Conservation (phyloP, 2,113 vertebrate species). For the Apistogramma diplotaenia region DNA sequence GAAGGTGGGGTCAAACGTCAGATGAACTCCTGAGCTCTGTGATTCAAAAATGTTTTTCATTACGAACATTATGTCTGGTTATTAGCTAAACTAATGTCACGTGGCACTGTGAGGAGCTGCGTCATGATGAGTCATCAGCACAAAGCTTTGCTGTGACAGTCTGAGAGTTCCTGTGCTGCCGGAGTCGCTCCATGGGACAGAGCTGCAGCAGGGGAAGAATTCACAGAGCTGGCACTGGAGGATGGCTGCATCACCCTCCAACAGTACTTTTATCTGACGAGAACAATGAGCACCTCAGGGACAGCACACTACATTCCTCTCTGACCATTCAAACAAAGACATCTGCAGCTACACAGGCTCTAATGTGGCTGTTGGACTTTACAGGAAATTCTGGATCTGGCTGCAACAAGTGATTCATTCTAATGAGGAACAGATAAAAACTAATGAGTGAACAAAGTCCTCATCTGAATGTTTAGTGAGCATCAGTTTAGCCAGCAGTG, state of each 20-base stretch:
- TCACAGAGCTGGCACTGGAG: slow-evolving; percentile 21
- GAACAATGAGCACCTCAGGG: neutral
- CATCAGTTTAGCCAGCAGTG: neutral
- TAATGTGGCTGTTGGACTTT: neutral
- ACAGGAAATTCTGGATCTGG: neutral
- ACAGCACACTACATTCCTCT: neutral
- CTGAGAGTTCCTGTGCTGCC: slow-evolving; percentile 41
- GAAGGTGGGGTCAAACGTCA: neutral
- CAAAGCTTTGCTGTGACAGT: slow-evolving; percentile 13
- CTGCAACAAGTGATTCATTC: neutral
- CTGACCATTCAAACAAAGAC: neutral
- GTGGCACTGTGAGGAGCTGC: slow-evolving; percentile 1
- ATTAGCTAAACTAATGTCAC: neutral
- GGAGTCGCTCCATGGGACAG: slow-evolving; percentile 26
- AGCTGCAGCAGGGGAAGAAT: slow-evolving; percentile 35
- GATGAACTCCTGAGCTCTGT: neutral
- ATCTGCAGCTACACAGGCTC: neutral
- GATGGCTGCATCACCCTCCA: slow-evolving; percentile 7
- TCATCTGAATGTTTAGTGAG: neutral
- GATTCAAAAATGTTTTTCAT: neutral
- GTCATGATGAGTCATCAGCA: slow-evolving; percentile 13
- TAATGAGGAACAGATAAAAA: neutral
- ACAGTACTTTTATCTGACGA: neutral
- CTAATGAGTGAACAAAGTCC: neutral
- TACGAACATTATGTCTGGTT: neutral